Conservation (phyloP, 2,113 vertebrate genomes). For the Xenus cinereus region DNA sequence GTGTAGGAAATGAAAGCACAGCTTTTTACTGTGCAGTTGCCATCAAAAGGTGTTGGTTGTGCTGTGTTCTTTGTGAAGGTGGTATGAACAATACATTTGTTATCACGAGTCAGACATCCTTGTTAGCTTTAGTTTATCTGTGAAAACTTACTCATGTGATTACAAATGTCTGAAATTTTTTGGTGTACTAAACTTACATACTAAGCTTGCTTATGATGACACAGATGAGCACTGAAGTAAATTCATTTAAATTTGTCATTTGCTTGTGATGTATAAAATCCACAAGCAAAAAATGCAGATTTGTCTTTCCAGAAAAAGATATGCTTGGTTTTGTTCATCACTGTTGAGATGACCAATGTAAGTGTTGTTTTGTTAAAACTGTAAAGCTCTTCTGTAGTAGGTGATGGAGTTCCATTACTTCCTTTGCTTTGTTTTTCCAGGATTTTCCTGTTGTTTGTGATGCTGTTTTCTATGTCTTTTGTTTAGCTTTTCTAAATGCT, state of each 20-base stretch:
- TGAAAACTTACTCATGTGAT: not conserved
- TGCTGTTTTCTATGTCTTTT: not conserved
- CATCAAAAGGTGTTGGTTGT: not conserved
- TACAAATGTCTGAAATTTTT: not conserved
- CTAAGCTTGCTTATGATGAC: not conserved
- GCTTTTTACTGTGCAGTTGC: not conserved
- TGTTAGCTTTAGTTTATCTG: not conserved
- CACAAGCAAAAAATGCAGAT: not conserved
- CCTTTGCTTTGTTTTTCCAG: not conserved
- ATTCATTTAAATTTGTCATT: not conserved
- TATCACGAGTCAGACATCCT: not conserved
- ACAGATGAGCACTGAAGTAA: not conserved
- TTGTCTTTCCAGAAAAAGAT: not conserved
- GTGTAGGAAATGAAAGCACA: not conserved
- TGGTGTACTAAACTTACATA: not conserved
- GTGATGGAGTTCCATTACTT: not conserved
- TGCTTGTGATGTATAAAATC: not conserved
- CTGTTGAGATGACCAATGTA: not conserved
- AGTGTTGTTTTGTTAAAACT: not conserved
- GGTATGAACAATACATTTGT: not conserved
- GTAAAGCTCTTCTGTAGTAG: not conserved
- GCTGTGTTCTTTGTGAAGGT: not conserved
- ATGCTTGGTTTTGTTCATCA: not conserved
- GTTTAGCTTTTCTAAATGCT: not conserved
- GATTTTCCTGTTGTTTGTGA: not conserved